Base-by-base conservation (phyloP, 2,113 vertebrate genomes). In the Chaetorhynchus papuensis region DNA sequence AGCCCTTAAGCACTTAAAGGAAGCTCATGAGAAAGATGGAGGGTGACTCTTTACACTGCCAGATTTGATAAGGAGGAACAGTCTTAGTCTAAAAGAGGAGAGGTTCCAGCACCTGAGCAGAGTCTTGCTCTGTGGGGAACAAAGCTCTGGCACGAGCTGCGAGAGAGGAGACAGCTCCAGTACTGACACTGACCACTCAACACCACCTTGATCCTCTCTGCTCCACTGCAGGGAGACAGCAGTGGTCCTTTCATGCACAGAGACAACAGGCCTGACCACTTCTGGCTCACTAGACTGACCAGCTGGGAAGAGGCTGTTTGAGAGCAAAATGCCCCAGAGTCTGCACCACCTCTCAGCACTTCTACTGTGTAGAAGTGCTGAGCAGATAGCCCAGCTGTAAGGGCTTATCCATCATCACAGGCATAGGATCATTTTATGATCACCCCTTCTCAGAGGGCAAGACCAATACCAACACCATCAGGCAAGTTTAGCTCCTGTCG, bases 211-310 rank as follows among this genome's bases (percentile, higher is more conserved):
- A 56, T 49, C 31, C 35, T 56, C 47, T 31, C 41, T 77, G 35
- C 33, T 63, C 35, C 15, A 11, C 19, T 42, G 56, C 23, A 63
- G 35, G 18, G 35, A 20, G 26, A 20, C 47, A 49, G 31, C 6
- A 37, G 23, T 6, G 13, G 22, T 21, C 27, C 35, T 8, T 49
- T n/a, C 0, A 0, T 5, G 22, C 15, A 7, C 22, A 50, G 31
- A 35, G 31, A 44, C 35, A 24, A 33, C 2, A 24, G 13, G 2
- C 10, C 31, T 33, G 12, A 37, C 35, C 54, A 27, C 6, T 41
- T 23, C 22, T 42, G 35, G 35, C 26, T 63, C 31, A 54, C 4
- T 42, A 42, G 8, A 35, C 4, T 15, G 27, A 56, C 18, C 41
- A 69, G 22, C 6, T 83, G 18, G 7, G 5, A 60, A n/a, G 15